Conservation (phyloP, 2,113 vertebrate species). For the Carlito syrichta region DNA sequence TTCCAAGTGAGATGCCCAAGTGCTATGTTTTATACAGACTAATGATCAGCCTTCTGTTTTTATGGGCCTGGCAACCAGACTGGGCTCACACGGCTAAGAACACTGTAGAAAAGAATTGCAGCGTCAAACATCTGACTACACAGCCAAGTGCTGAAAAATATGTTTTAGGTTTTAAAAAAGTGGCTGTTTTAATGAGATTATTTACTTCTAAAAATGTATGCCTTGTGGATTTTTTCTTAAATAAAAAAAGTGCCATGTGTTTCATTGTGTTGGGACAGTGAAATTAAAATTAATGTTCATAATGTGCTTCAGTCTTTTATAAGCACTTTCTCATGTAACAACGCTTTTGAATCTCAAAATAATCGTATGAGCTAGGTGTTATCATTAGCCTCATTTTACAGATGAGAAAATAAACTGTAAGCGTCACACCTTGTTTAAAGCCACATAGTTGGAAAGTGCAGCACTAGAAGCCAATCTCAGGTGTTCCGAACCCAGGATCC, state of each 20-base stretch:
- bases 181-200: neutral
- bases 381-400: neutral
- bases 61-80: conserved; percentile 41
- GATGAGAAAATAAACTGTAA: neutral
- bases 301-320: neutral
- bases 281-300: neutral
- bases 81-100: conserved; percentile 10
- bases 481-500: neutral
- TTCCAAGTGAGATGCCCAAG: conserved; percentile 69
- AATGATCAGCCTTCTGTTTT: conserved; percentile 64
- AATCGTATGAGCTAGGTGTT: neutral
- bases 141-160: conserved; percentile 1
- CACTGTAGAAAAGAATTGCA: neutral
- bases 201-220: conserved; percentile 43
- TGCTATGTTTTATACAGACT: conserved; percentile 55
- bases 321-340: neutral
- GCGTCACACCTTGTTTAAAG: neutral
- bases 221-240: neutral
- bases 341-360: neutral
- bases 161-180: neutral
- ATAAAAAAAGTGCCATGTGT: neutral
- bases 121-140: neutral
- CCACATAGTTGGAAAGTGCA: neutral
- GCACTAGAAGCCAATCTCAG: neutral
- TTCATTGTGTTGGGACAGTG: conserved; percentile 13